Evolutionary conservation across 2,113 vertebrate genomes (phyloP), one percentile per base, ranked within the genome.

Genomic region (Microtus montanus): DNA sequence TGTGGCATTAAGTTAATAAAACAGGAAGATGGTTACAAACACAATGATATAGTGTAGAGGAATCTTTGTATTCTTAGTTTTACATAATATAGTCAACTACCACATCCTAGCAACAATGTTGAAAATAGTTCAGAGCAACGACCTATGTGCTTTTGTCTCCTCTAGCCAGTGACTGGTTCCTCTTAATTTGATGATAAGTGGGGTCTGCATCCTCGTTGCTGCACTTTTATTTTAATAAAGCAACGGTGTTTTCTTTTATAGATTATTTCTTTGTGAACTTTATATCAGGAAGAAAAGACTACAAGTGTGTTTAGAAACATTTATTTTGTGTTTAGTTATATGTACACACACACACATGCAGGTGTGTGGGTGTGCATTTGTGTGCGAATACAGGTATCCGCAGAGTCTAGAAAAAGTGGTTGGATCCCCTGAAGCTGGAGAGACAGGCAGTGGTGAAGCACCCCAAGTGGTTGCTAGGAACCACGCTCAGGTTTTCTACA

Each of bases 181-280:
- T 54, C 58, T 94, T 73, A 7, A 14, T 78, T 78, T 74, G 35
- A 52, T 89, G 14, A 90, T 24, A 82, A 8, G 19, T 85, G 17
- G 35, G 54, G 0, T 66, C 20, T 13, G 7, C 73, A n/a, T 2
- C 15, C 17, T 92, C 13, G 83, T 70, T 70, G 41, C 70, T 92
- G 71, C 28, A 87, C 93, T 89, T 68, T 71, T 30, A 75, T 63
- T 91, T 90, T 58, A 13, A 73, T 73, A 66, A 86, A 90, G 68
- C 5, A 95, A 94, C 84, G 1, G 1, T 2, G 3, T 82, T 93
- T 93, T 61, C 24, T 94, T 92, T 90, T 47, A 70, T 80, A 71
- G 26, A 78, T 87, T 58, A 41, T 58, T 87, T 63, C n/a, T 47
- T 83, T n/a, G 33, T 38, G 47, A 95, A 82, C 9, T 92, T 94